Evolutionary conservation across 2,113 vertebrate species (phyloP).

Genomic region (Alouatta palliata): DNA sequence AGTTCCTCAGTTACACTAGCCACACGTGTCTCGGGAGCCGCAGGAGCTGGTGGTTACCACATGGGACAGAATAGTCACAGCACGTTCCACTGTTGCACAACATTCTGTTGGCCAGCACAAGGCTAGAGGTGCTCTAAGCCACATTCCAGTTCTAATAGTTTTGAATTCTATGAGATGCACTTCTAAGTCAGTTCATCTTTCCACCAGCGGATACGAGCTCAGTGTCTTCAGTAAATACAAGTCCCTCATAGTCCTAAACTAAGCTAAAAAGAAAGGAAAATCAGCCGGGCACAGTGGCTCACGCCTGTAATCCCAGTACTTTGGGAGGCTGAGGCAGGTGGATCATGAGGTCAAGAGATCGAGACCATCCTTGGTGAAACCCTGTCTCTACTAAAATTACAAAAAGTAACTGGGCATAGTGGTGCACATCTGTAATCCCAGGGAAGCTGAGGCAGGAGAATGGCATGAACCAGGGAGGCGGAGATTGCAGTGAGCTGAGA

Average conservation of each 20-base stretch:
- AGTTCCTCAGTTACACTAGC: neutral
- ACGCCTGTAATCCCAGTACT: too few species aligned
- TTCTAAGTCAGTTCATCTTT: neutral
- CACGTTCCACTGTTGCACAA: rapidly evolving
- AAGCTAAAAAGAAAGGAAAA: neutral
- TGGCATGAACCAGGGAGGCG: too few species aligned
- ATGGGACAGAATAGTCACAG: rapidly evolving
- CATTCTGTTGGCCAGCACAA: rapidly evolving
- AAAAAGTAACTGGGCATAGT: too few species aligned
- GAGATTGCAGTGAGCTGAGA: too few species aligned
- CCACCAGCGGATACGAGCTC: neutral
- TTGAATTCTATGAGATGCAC: neutral
- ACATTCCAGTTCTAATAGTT: neutral
- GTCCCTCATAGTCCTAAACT: neutral
- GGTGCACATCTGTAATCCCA: too few species aligned
- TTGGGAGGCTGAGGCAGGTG: too few species aligned
- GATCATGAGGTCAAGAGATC: too few species aligned
- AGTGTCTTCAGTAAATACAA: neutral
- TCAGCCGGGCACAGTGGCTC: too few species aligned
- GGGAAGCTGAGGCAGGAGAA: too few species aligned
- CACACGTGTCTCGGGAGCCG: too few species aligned
- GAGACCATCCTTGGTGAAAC: too few species aligned
- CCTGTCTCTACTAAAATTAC: too few species aligned
- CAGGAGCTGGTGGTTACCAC: neutral
- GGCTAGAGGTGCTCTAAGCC: neutral